These are phyloP conservation scores for Spheniscus mendiculus DNA, from an alignment of 2,113 vertebrate species.

Conservation along the genomic window DNA sequence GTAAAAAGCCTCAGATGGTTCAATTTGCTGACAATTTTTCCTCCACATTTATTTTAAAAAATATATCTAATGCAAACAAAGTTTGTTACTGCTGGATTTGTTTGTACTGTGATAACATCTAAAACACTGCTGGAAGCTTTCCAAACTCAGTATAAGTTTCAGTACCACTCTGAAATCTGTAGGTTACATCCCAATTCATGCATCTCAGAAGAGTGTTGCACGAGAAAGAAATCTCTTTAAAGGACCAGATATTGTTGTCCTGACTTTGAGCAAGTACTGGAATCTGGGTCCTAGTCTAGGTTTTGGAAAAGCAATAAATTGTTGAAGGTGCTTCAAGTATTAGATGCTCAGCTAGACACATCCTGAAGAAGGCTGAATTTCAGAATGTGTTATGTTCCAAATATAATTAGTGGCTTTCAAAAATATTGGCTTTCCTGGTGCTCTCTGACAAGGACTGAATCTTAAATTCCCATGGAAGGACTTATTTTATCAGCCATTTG, in stretches of 20 bases:
- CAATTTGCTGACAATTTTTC: constrained; percentile 39
- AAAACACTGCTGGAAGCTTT: constrained; percentile 1
- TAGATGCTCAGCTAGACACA: background rate
- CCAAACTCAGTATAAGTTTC: background rate
- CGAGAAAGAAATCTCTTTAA: background rate
- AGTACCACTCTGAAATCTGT: background rate
- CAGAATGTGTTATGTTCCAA: background rate
- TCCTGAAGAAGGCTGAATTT: background rate
- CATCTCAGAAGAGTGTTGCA: background rate
- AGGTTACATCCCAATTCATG: background rate
- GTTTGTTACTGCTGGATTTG: background rate
- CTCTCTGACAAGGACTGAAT: background rate
- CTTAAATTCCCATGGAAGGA: background rate
- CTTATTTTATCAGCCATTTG: background rate
- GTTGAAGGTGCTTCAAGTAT: background rate
- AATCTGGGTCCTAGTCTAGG: background rate
- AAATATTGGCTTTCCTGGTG: background rate
- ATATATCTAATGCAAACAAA: background rate
- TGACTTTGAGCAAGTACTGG: background rate
- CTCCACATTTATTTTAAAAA: constrained; percentile 11
- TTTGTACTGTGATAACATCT: background rate
- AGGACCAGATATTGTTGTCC: background rate
- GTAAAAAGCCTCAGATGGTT: constrained; percentile 19
- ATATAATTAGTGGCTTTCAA: background rate
- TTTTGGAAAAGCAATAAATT: constrained; percentile 30